A percentile compares a stretch with the other conserved stretches of the same genome.
phyloP scores from a whole-genome alignment of 2,888 invertebrate genomes.

The Anodontia alba region DNA sequence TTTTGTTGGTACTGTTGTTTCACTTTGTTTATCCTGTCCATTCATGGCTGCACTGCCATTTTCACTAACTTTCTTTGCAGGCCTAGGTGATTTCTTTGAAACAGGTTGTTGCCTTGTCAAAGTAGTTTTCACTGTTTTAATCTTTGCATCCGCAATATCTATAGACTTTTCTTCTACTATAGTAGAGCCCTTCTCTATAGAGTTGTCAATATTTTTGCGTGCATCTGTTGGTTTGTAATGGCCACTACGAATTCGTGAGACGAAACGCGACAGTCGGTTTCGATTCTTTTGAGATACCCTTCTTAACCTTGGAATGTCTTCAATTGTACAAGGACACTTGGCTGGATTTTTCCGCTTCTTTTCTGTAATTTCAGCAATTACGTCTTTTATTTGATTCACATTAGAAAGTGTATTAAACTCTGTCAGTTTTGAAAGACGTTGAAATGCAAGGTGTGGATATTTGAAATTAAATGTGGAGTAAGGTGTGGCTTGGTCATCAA shows the following conservation, averaged over 20 bases:
- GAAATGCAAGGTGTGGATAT: slow-evolving; percentile 84
- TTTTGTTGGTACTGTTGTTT: background rate
- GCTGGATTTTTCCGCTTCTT: slow-evolving; percentile 68
- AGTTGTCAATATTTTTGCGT: slow-evolving; percentile 45
- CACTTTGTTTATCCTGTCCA: background rate
- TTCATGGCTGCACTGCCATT: slow-evolving; percentile 6
- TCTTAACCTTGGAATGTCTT: slow-evolving; percentile 67
- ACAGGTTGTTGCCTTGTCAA: slow-evolving; percentile 15
- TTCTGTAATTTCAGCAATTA: slow-evolving; percentile 77
- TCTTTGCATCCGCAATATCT: slow-evolving; percentile 16
- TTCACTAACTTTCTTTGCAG: background rate
- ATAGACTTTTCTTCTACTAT: slow-evolving; percentile 34
- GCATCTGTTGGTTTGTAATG: slow-evolving; percentile 47
- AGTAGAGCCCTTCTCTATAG: slow-evolving; percentile 33
- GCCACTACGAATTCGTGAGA: slow-evolving; percentile 58
- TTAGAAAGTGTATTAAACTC: slow-evolving; percentile 85
- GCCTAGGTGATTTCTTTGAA: slow-evolving; percentile 11
- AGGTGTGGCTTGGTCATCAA: slow-evolving; percentile 84
- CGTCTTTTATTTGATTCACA: slow-evolving; percentile 82
- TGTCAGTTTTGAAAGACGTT: slow-evolving; percentile 84
- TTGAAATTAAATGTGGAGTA: slow-evolving; percentile 86
- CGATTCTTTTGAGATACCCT: slow-evolving; percentile 70
- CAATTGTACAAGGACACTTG: slow-evolving; percentile 62
- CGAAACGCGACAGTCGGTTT: slow-evolving; percentile 60
- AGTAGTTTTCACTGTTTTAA: slow-evolving; percentile 3